Base-by-base conservation (phyloP, 1,140 invertebrate genomes). In the Micrasema minimum region DNA sequence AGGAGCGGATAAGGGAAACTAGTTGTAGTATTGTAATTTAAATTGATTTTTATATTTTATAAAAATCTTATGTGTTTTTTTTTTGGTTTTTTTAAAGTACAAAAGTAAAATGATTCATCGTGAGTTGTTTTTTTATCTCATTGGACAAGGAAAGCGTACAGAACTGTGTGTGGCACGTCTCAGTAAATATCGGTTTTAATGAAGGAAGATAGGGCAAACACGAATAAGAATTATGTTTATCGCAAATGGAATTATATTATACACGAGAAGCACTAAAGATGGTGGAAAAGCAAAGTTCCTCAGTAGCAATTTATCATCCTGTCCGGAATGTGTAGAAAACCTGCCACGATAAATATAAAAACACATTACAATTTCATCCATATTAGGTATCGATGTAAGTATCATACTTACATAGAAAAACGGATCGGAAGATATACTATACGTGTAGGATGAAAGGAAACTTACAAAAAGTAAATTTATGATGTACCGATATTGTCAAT, bases 241-340 rank as follows among this genome's bases (percentile, higher is more conserved):
- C 55, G 35, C 38, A 41, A 41, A 59, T 59, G 37, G 55, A 38
- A 59, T 59, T 43, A 59, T 16, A 2, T 59, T 31, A 31, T 31
- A 41, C 35, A 53, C 22, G n/a, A 26, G 14, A 38, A 38, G 11
- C 55, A 59, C 18, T 59, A 59, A 59, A 38, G 35, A 41, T 41
- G 14, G 12, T n/a, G 31, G 26, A 7, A 59, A 59, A 59, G 31
- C 12, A 59, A 41, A 41, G 55, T 59, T 59, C 16, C 20, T 59
- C 16, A 9, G 55, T 10, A 9, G 55, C 16, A 59, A 59, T 59
- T 59, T 59, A 59, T 59, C 55, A 59, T 59, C 26, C 55, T n/a
- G 18, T 20, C 14, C 35, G 31, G 9, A 16, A 16, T 12, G 55
- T 59, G 55, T 59, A 10, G 55, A 59, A 57, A 59, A 53, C 16